Evolutionary conservation across 2,888 invertebrate species (phyloP), one percentile per base, ranked within the genome.

Genomic region (Eupithecia centaureata): DNA sequence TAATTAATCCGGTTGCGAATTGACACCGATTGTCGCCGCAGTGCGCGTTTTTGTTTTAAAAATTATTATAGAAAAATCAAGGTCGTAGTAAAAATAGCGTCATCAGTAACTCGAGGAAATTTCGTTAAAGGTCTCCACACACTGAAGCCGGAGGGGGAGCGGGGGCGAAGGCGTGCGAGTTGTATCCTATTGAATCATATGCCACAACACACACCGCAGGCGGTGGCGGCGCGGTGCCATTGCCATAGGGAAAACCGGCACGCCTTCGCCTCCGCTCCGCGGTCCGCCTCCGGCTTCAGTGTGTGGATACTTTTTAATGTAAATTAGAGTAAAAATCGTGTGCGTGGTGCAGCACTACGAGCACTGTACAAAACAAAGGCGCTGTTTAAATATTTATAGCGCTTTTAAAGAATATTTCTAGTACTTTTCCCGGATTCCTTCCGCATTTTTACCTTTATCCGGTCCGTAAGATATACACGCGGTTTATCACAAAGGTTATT

Each of bases 271-370:
- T n/a, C n/a, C n/a, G n/a, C n/a, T n/a, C n/a, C n/a, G n/a, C n/a
- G n/a, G n/a, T n/a, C n/a, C n/a, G n/a, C n/a, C n/a, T n/a, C n/a
- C n/a, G n/a, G n/a, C n/a, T n/a, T n/a, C n/a, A n/a, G n/a, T n/a
- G n/a, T n/a, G n/a, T n/a, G n/a, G n/a, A n/a, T n/a, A n/a, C n/a
- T n/a, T n/a, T n/a, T n/a, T n/a, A 89, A 87, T 89, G 88, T 84
- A 88, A 88, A 89, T 88, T 83, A 82, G 82, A 82, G 82, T 82
- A 64, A 85, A 83, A 87, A 84, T 83, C 77, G 82, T 82, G 81
- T 85, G 85, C 86, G 85, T 86, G 79, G 82, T 79, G 80, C 85
- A 83, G 82, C 85, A 85, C 86, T 87, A 85, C n/a, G n/a, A 86
- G 84, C 84, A 67, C 67, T 57, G 71, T 73, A 83, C 80, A 78